Conservation (phyloP, 2,888 invertebrate species). For the Exephanes ischioxanthus region DNA sequence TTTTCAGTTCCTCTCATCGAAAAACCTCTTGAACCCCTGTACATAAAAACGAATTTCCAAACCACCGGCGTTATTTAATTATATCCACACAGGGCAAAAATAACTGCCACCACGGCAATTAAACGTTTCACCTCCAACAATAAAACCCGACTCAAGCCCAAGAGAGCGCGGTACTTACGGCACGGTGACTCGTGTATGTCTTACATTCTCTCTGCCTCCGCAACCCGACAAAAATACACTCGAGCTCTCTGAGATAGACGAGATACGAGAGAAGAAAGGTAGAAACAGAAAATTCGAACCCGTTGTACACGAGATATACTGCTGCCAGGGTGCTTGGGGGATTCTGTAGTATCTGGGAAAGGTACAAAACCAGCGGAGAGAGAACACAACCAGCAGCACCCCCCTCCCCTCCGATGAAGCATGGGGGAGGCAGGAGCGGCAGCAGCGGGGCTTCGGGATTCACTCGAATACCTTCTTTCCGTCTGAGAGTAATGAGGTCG, state of each 20-base stretch:
- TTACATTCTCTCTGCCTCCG: constrained; percentile 1
- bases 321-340: constrained; percentile 31
- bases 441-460: constrained; percentile 50
- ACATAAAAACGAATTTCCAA: neutral
- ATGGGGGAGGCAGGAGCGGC: constrained; percentile 9
- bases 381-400: constrained; percentile 16
- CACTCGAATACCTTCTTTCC: constrained; percentile 62
- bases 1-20: neutral
- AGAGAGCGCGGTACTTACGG: constrained; percentile 10
- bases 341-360: constrained; percentile 34
- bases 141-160: neutral
- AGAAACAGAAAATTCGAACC: constrained; percentile 16
- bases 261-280: constrained; percentile 23
- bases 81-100: neutral
- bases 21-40: neutral
- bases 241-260: constrained; percentile 32
- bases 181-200: constrained; percentile 9
- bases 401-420: constrained; percentile 19
- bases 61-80: constrained; percentile 3
- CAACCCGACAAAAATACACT: constrained; percentile 41
- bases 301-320: constrained; percentile 40
- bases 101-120: constrained; percentile 18
- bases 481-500: constrained; percentile 64
- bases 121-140: constrained; percentile 11
- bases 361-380: constrained; percentile 27